Conservation (phyloP, 2,797 vertebrate species). For the Crax fasciolata region DNA sequence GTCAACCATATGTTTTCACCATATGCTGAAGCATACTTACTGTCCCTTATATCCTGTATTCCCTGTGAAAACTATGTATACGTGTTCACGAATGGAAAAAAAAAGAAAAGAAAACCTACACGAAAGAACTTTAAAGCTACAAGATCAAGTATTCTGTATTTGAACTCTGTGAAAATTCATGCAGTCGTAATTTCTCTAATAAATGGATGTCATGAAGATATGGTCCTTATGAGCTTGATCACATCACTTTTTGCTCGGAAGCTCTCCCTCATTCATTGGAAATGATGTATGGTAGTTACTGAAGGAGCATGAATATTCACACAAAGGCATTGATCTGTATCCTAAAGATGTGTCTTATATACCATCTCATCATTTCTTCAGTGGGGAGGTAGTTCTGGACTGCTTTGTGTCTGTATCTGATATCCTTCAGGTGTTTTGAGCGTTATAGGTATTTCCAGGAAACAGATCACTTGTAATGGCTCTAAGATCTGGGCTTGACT, state of each 20-base stretch:
- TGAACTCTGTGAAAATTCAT: not conserved
- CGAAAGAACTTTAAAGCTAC: conserved; percentile 34
- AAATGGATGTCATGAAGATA: not conserved
- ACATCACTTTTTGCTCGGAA: not conserved
- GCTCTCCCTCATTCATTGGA: not conserved
- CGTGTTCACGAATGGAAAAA: conserved; percentile 24
- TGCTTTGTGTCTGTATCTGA: not conserved
- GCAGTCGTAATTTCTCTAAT: not conserved
- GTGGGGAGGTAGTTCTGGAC: not conserved
- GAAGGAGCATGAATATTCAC: conserved; percentile 16
- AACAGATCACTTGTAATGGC: not conserved
- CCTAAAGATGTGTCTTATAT: not conserved
- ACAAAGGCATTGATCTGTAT: not conserved
- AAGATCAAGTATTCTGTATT: conserved; percentile 18
- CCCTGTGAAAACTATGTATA: conserved; percentile 54
- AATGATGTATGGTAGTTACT: not conserved
- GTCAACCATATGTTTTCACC: conserved; percentile 73
- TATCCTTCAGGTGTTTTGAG: not conserved
- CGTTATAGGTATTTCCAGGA: not conserved
- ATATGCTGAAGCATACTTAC: conserved; percentile 71
- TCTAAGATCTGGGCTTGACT: not conserved
- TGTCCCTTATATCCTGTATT: conserved; percentile 70
- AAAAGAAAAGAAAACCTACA: not conserved
- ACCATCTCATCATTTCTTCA: not conserved
- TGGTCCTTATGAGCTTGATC: not conserved